Evolutionary conservation across 2,888 invertebrate genomes (phyloP).

Genomic region (Acleris cristana): DNA sequence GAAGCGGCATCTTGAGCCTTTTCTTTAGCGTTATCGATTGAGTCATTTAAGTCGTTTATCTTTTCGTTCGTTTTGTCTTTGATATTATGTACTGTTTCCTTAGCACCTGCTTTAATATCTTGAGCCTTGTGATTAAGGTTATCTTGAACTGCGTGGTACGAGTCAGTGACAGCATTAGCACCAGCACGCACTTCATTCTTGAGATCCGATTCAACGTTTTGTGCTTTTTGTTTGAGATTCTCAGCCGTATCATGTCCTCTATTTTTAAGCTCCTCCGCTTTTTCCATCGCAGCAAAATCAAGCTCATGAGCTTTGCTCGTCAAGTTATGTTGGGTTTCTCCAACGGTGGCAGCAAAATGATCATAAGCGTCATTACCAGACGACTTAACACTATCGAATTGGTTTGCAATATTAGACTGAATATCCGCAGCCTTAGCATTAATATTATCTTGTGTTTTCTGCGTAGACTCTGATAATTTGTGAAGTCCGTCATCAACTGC

Average conservation of each 20-base stretch:
- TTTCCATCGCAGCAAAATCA: constrained; percentile 70
- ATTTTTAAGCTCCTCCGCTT: constrained; percentile 63
- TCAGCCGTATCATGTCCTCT: constrained; percentile 58
- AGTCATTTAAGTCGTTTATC: constrained; percentile 60
- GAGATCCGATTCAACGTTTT: constrained; percentile 56
- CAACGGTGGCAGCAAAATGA: constrained; percentile 62
- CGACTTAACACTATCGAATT: constrained; percentile 56
- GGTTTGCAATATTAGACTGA: constrained; percentile 53
- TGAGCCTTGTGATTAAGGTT: constrained; percentile 57
- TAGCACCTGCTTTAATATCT: constrained; percentile 57
- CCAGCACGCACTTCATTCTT: constrained; percentile 65
- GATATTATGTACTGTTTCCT: constrained; percentile 56
- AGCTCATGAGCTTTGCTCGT: constrained; percentile 68
- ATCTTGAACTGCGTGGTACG: constrained; percentile 54
- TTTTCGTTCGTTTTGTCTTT: constrained; percentile 61
- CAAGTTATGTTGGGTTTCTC: constrained; percentile 62
- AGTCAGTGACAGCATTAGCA: constrained; percentile 59
- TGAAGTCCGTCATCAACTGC: constrained; percentile 54
- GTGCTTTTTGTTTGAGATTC: constrained; percentile 53
- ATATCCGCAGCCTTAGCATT: constrained; percentile 52
- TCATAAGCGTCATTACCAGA: constrained; percentile 60
- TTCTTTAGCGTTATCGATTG: constrained; percentile 61
- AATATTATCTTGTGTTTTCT: constrained; percentile 54
- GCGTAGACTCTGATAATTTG: constrained; percentile 54
- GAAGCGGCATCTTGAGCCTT: constrained; percentile 57